phyloP scores from a whole-genome alignment of 2,797 vertebrate species.

The Sebastes hubbsi region DNA sequence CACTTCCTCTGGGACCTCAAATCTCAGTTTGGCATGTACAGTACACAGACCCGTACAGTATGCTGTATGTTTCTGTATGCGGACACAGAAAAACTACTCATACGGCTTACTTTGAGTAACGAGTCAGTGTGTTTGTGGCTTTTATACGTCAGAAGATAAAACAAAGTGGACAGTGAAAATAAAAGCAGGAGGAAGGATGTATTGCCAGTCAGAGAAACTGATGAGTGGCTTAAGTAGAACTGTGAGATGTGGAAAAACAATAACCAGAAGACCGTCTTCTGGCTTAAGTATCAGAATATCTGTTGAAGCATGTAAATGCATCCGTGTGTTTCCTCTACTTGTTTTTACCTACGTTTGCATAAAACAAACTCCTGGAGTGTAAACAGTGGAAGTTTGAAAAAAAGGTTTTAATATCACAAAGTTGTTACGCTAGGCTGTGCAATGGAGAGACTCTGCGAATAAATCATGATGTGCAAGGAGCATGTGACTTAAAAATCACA shows the following conservation, averaged over 20 bases:
- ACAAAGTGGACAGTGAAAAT: slow-evolving; percentile 7
- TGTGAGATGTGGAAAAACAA: neutral
- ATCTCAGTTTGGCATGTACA: neutral
- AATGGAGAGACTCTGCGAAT: neutral
- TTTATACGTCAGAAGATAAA: slow-evolving; percentile 13
- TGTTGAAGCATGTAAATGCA: neutral
- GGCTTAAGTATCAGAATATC: neutral
- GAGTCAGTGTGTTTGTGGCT: slow-evolving; percentile 4
- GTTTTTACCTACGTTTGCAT: neutral
- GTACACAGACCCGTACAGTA: neutral
- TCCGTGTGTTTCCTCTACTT: neutral
- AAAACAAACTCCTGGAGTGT: neutral
- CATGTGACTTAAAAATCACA: no score
- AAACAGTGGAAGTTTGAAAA: neutral
- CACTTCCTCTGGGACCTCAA: slow-evolving; percentile 40
- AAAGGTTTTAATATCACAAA: neutral
- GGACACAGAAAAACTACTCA: neutral
- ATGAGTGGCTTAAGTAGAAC: neutral
- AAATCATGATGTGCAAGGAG: no score
- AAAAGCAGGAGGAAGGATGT: neutral
- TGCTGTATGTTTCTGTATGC: neutral
- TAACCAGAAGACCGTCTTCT: neutral
- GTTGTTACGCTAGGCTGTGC: neutral
- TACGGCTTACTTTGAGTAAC: slow-evolving; percentile 9
- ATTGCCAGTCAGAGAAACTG: neutral